A percentile compares a stretch with the other conserved stretches of the same genome.
Evolutionary conservation across 2,888 invertebrate genomes (phyloP).

Genomic region (Holacanthella duospinosa): DNA sequence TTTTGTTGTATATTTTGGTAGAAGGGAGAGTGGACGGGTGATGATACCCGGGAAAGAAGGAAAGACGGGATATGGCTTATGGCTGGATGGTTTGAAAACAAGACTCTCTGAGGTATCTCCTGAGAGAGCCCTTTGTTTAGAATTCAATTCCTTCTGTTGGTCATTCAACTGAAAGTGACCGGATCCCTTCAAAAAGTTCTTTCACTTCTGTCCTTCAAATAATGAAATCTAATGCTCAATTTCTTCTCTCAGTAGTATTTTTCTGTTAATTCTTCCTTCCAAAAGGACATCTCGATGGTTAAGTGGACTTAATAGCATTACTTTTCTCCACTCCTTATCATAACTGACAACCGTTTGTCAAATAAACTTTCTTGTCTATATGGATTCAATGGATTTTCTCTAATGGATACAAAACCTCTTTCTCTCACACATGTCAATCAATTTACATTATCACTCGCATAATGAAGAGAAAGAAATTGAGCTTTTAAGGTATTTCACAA

Average conservation of each 20-base stretch:
- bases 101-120: background rate
- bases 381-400: background rate
- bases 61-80: background rate
- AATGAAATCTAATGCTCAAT: too few species aligned
- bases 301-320: slow-evolving; percentile 1
- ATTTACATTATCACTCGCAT: too few species aligned
- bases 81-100: background rate
- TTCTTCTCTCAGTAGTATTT: too few species aligned
- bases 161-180: slow-evolving; percentile 36
- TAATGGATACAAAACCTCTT: too few species aligned
- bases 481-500: too few species aligned
- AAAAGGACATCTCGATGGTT: background rate
- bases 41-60: background rate
- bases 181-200: too few species aligned
- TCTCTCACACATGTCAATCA: too few species aligned
- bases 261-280: background rate
- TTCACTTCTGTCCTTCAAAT: background rate
- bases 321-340: background rate
- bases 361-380: background rate
- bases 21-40: slow-evolving; percentile 3
- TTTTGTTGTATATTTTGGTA: background rate
- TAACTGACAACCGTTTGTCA: background rate
- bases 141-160: slow-evolving; percentile 34
- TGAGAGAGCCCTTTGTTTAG: slow-evolving; percentile 28
- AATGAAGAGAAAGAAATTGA: background rate